Conservation (phyloP, 2,888 invertebrate species). For the Torymus texanus region DNA sequence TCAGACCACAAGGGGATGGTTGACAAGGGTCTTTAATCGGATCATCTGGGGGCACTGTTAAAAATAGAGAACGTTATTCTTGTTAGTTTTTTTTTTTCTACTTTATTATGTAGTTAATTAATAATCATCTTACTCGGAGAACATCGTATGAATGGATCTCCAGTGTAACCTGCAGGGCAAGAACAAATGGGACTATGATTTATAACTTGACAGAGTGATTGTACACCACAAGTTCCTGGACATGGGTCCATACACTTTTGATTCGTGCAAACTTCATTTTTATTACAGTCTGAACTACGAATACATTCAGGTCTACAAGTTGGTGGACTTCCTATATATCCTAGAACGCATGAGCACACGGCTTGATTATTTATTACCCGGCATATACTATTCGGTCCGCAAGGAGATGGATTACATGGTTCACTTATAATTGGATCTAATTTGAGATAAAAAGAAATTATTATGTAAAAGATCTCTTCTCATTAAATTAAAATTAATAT, state of each 20-base stretch:
- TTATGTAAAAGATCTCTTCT: neutral
- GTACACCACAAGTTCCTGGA: conserved; percentile 72
- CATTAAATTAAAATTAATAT: neutral
- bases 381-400: conserved; percentile 88
- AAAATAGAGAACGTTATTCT: neutral
- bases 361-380: conserved; percentile 84
- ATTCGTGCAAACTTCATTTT: conserved; percentile 81
- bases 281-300: conserved; percentile 82
- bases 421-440: conserved; percentile 70
- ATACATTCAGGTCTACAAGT: conserved; percentile 82
- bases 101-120: conserved; percentile 73
- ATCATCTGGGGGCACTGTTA: neutral
- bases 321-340: conserved; percentile 80
- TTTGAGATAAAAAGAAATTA: conserved; percentile 59
- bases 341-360: conserved; percentile 78
- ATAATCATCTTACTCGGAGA: conserved; percentile 70
- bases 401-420: conserved; percentile 86
- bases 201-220: conserved; percentile 74
- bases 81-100: too few species aligned
- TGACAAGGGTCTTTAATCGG: conserved; percentile 77
- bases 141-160: conserved; percentile 85
- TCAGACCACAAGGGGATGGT: conserved; percentile 82
- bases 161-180: conserved; percentile 82
- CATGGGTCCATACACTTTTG: conserved; percentile 84
- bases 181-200: conserved; percentile 88